Evolutionary conservation across 2,113 vertebrate genomes (phyloP), one percentile per base, ranked within the genome.

Genomic region (Passerina amoena): DNA sequence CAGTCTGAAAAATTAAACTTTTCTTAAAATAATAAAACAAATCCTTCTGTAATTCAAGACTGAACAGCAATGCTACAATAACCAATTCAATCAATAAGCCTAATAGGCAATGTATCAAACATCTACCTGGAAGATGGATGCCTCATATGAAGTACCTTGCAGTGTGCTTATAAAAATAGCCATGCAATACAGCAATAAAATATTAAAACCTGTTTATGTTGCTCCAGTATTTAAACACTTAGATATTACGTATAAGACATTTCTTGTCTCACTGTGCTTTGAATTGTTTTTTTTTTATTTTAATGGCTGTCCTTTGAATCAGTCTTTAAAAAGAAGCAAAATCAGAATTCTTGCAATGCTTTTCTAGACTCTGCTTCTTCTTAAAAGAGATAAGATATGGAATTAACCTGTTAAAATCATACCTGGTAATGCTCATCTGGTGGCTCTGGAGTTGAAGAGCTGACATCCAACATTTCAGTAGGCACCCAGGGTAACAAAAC

Each of bases 401-500:
- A 8, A 70, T 31, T 4, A 68, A 35, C 31, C 65, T 69, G 22
- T 59, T 56, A 44, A 95, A 81, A 42, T 47, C 30, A 75, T 84
- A 99, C 99, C 99, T 99, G 98, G 77, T 99, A 99, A 96, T 99
- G 98, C 10, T 96, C 94, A 30, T 98, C 98, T 1, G 98, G 82
- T 1, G 99, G 99, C 92, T 99, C 99, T 2, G 97, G 90, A 0
- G 98, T 98, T 69, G 80, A 84, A 17, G 86, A 97, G 96, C 96
- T 98, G 71, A 99, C 82, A 33, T 96, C 98, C 83, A 97, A 66
- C 66, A 98, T 45, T 50, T 99, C 98, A 27, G 84, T 7, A 3
- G 98, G 97, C 45, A 96, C 91, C 99, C 99, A 99, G 0, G 99
- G 99, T 69, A 99, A 96, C 91, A 99, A 91, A 42, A 98, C 93